Conservation (phyloP, 2,113 vertebrate species). For the Lepus europaeus region DNA sequence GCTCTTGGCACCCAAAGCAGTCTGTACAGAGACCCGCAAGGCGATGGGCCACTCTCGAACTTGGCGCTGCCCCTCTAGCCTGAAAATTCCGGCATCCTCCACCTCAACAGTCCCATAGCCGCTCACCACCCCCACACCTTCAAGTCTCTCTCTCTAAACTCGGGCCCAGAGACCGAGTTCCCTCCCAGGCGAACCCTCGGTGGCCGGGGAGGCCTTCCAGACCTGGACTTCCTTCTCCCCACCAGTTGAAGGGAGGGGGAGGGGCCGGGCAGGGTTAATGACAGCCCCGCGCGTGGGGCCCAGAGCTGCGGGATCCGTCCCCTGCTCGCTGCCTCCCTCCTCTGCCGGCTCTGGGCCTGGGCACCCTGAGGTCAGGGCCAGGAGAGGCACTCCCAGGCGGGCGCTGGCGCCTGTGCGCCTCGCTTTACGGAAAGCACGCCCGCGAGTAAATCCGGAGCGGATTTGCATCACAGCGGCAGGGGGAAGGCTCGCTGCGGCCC, state of each 20-base stretch:
- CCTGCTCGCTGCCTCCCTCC: too few relatives aligned
- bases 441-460: slow-evolving; percentile 52
- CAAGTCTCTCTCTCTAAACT: background rate
- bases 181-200: background rate
- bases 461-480: slow-evolving; percentile 60
- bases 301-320: background rate
- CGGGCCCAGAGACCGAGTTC: background rate
- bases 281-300: background rate
- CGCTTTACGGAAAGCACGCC: slow-evolving; percentile 24
- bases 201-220: background rate
- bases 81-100: background rate
- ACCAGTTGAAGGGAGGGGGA: background rate
- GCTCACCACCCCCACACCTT: background rate
- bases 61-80: background rate
- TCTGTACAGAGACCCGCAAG: background rate
- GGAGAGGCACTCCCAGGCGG: background rate
- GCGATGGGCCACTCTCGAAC: background rate
- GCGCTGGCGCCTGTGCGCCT: background rate
- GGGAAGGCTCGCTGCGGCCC: background rate
- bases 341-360: background rate
- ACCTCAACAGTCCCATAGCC: background rate
- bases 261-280: background rate
- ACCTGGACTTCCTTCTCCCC: background rate
- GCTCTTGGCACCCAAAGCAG: background rate
- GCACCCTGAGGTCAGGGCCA: background rate